Evolutionary conservation across 2,888 invertebrate species (phyloP), one percentile per base, ranked within the genome.

Genomic region (Agrilus biguttatus): DNA sequence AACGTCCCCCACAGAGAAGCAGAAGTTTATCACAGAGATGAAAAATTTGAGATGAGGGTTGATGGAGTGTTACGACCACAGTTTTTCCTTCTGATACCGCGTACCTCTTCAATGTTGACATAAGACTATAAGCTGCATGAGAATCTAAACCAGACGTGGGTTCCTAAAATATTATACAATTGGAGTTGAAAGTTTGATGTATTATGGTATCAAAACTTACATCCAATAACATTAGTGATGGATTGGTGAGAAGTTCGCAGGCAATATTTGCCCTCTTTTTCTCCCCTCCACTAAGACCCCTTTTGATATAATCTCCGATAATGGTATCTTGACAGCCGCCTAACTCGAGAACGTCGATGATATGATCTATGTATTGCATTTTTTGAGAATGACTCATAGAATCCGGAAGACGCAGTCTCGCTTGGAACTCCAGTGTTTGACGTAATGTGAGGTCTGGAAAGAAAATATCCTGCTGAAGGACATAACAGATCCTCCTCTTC

Each of bases 101-200:
- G 58, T 82, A 84, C 45, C 75, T 71, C 62, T 83, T 83, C 52
- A 87, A 67, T 46, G 78, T 78, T 49, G 74, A 70, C 73, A 87
- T 83, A 49, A 87, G 62, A 51, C 76, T 77, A 57, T 78, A 77
- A 17, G 86, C 85, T 47, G 84, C 80, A 61, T 83, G 80, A 32
- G 85, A 85, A 64, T 87, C 87, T 55, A 87, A 68, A 28, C 86
- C 86, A 34, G 85, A 84, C 14, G 86, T 87, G 10, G 86, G 85
- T 63, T 87, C 86, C 86, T 86, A 60, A 13, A 21, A 8, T 17
- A 40, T 19, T 8, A 17, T 36, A 19, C 28, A 35, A 36, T 10
- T n/a, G 14, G 36, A 14, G 14, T 17, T 14, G 14, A n/a, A 40
- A 10, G n/a, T n/a, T 33, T 34, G 19, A 13, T 19, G 8, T 14